Conservation (phyloP, 2,797 vertebrate genomes). For the Capromys pilorides region DNA sequence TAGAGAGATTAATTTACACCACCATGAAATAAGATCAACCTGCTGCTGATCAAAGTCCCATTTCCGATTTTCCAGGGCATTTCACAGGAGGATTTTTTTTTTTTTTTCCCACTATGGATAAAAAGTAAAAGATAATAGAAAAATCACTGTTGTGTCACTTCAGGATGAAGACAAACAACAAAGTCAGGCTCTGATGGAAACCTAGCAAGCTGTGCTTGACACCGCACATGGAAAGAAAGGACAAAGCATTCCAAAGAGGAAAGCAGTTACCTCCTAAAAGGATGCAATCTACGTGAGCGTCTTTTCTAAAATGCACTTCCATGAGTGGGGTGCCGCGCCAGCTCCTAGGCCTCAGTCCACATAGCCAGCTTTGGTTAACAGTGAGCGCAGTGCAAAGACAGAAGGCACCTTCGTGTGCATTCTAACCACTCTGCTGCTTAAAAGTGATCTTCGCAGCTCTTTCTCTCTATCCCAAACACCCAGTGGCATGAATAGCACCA, state of each 20-base stretch:
- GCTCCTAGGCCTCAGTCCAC: neutral
- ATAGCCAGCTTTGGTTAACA: neutral
- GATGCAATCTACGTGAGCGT: neutral
- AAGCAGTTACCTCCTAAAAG: neutral
- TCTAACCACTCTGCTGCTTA: neutral
- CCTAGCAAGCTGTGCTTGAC: neutral
- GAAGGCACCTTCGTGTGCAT: neutral
- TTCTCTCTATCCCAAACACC: too few species aligned
- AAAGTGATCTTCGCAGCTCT: neutral
- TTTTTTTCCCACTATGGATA: constrained; percentile 28
- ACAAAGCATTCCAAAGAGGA: neutral
- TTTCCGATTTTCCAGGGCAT: constrained; percentile 71
- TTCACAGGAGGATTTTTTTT: constrained; percentile 75
- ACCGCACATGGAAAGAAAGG: neutral
- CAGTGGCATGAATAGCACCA: neutral
- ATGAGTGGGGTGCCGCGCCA: accelerated
- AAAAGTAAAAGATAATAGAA: constrained; percentile 65
- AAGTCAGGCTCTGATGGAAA: constrained; percentile 28
- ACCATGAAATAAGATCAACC: constrained; percentile 61
- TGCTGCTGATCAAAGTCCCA: constrained; percentile 69
- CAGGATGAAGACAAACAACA: constrained; percentile 61
- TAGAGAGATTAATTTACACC: constrained; percentile 71
- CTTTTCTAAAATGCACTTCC: neutral
- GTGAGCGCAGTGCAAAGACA: neutral
- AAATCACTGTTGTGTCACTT: constrained; percentile 64